phyloP scores from a whole-genome alignment of 1,140 invertebrate species.

The Aethina tumida region DNA sequence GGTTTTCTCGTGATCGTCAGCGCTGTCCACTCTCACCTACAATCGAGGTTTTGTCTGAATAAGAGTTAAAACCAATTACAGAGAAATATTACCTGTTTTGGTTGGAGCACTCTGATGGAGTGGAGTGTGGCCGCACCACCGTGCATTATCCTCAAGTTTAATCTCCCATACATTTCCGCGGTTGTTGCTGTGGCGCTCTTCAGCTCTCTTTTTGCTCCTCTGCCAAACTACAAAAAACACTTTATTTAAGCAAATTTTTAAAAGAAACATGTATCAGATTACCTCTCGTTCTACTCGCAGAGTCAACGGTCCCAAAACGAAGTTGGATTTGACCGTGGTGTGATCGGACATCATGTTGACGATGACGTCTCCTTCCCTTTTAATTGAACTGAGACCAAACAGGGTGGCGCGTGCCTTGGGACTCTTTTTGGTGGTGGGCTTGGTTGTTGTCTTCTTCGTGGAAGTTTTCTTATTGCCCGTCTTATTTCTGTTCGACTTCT shows the following conservation, averaged over 20 bases:
- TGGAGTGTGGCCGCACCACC: slow-evolving; percentile 67
- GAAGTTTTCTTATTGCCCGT: slow-evolving; percentile 8
- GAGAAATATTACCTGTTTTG: slow-evolving; percentile 58
- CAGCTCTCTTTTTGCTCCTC: slow-evolving; percentile 61
- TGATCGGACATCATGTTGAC: slow-evolving; percentile 68
- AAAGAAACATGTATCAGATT: slow-evolving; percentile 10
- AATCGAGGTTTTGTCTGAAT: slow-evolving; percentile 14
- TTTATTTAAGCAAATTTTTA: neutral
- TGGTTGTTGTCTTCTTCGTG: slow-evolving; percentile 38
- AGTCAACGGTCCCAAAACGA: slow-evolving; percentile 64
- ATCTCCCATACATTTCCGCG: slow-evolving; percentile 70
- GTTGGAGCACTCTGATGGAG: slow-evolving; percentile 72
- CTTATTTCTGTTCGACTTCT: slow-evolving; percentile 33
- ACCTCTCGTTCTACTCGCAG: slow-evolving; percentile 74
- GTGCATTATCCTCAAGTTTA: slow-evolving; percentile 64
- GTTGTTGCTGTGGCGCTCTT: slow-evolving; percentile 76
- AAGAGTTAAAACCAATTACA: slow-evolving; percentile 3
- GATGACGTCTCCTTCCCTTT: slow-evolving; percentile 64
- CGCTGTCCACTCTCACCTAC: slow-evolving; percentile 70
- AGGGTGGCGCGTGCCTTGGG: slow-evolving; percentile 64
- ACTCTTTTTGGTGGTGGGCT: slow-evolving; percentile 37
- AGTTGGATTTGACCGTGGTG: slow-evolving; percentile 71
- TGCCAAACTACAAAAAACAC: slow-evolving; percentile 48
- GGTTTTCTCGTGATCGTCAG: slow-evolving; percentile 70
- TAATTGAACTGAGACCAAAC: slow-evolving; percentile 64